These are phyloP conservation scores for Ctena decussata DNA, from an alignment of 2,888 invertebrate species.

Conservation along the genomic window DNA sequence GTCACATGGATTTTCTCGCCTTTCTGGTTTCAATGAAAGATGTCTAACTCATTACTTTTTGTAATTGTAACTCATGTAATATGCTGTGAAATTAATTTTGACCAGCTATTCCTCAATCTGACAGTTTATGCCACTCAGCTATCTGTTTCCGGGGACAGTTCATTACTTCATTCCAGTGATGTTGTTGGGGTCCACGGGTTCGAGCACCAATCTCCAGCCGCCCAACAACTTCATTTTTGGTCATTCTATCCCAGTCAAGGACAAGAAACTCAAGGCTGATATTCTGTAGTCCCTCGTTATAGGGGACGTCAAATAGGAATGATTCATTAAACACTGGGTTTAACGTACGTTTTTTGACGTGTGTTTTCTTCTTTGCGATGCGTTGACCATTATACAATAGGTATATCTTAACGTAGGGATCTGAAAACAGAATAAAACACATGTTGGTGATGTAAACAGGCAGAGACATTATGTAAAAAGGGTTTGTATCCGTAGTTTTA, in stretches of 20 bases:
- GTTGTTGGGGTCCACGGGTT: constrained; percentile 86
- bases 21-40: not conserved
- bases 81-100: too few relatives aligned
- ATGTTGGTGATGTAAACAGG: too few relatives aligned
- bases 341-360: constrained; percentile 98
- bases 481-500: too few relatives aligned
- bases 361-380: constrained; percentile 99
- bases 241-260: constrained; percentile 99
- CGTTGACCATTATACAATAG: constrained; percentile 98
- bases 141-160: constrained; percentile 99
- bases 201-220: constrained; percentile 95
- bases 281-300: constrained; percentile 91
- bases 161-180: constrained; percentile 99
- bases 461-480: too few relatives aligned
- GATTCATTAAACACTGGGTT: constrained; percentile 99
- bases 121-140: constrained; percentile 99
- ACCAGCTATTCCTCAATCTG: constrained; percentile 74
- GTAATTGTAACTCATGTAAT: constrained; percentile 45
- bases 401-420: constrained; percentile 99
- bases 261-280: constrained; percentile 95
- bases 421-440: constrained; percentile 88
- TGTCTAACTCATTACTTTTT: not conserved
- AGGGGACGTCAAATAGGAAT: constrained; percentile 98
- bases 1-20: too few relatives aligned
- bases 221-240: constrained; percentile 99